These are phyloP conservation scores for Tragelaphus imberbis DNA, from an alignment of 2,113 vertebrate genomes.

Conservation along the genomic window DNA sequence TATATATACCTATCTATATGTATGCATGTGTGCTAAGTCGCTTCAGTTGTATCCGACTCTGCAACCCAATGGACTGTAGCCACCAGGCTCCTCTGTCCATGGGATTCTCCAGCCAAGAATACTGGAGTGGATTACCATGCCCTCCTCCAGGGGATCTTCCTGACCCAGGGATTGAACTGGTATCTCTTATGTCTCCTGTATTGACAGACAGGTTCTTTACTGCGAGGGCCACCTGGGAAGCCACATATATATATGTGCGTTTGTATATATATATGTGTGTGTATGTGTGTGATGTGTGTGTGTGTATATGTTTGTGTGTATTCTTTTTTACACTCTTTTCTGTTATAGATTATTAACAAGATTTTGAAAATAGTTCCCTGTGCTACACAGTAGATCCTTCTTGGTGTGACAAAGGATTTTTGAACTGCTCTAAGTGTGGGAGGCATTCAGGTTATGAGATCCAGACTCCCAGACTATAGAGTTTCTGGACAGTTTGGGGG, in stretches of 20 bases:
- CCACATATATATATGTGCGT: rapidly evolving
- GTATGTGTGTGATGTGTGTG: not conserved
- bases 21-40: not conserved
- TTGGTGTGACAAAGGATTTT: not conserved
- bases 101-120: not conserved
- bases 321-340: not conserved
- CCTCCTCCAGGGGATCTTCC: not conserved
- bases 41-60: not conserved
- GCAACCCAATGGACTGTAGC: not conserved
- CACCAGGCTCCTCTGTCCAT: not conserved
- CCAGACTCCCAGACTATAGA: not conserved
- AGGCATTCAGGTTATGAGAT: not conserved
- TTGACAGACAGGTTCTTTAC: not conserved
- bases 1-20: not conserved
- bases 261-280: not conserved
- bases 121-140: not conserved
- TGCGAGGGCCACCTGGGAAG: not conserved
- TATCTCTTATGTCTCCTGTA: not conserved
- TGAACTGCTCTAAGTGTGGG: not conserved
- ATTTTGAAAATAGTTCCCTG: not conserved
- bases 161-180: not conserved
- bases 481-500: not conserved
- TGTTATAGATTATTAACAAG: not conserved
- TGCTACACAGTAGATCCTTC: not conserved
- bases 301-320: not conserved